Conservation (phyloP, 2,888 invertebrate genomes). For the Masnerella sp. region DNA sequence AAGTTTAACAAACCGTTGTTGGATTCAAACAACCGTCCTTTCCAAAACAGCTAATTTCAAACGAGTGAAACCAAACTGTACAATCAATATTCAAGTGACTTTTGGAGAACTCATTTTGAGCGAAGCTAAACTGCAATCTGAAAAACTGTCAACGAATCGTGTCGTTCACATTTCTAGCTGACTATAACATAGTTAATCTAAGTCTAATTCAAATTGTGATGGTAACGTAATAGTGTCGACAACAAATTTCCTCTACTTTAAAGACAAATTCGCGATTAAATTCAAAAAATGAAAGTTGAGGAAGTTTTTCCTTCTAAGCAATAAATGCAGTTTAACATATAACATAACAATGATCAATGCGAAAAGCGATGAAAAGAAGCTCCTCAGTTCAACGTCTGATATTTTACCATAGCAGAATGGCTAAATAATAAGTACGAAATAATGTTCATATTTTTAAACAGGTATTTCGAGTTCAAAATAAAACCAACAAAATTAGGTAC, state of each 20-base stretch:
- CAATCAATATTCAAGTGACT: too few species aligned
- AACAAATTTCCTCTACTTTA: constrained; percentile 28
- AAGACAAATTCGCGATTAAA: neutral
- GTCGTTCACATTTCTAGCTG: neutral
- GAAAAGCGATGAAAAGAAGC: constrained; percentile 61
- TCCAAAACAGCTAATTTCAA: neutral
- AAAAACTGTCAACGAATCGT: constrained; percentile 21
- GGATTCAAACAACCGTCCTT: constrained; percentile 14
- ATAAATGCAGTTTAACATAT: constrained; percentile 3
- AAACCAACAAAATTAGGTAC: too few species aligned
- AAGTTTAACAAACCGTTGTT: neutral
- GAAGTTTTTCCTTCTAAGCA: constrained; percentile 35
- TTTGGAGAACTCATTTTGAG: too few species aligned
- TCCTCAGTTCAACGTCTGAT: constrained; percentile 68
- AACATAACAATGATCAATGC: constrained; percentile 25
- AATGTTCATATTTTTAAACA: constrained; percentile 62
- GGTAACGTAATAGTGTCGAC: neutral
- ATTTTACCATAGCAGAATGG: constrained; percentile 63
- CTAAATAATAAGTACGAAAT: constrained; percentile 29
- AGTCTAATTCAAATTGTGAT: constrained; percentile 33
- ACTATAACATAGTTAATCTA: constrained; percentile 3
- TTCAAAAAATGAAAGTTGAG: constrained; percentile 16
- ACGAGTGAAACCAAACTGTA: too few species aligned
- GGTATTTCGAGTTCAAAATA: constrained; percentile 30
- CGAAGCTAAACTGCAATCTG: too few species aligned